A percentile compares a stretch with the other conserved stretches of the same genome.
Evolutionary conservation across 2,113 vertebrate genomes (phyloP).

Genomic region (Heliornis fulica): DNA sequence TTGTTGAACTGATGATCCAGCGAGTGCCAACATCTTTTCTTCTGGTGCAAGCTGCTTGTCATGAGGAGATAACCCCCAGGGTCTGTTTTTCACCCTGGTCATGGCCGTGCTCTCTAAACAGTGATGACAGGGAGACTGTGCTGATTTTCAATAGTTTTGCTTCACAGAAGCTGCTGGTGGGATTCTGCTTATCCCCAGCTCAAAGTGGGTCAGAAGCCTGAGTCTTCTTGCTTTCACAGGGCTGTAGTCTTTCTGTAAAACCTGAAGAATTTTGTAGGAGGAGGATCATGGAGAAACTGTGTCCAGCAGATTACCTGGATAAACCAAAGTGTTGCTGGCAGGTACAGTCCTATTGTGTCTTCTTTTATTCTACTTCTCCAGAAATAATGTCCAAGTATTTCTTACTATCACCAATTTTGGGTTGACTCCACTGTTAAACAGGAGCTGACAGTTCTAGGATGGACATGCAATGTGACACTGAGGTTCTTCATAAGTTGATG

Average conservation of each 20-base stretch:
- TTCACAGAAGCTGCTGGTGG: background rate
- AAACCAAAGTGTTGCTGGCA: background rate
- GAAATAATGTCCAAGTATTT: background rate
- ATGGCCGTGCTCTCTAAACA: background rate
- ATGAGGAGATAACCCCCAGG: background rate
- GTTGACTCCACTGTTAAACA: background rate
- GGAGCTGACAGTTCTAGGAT: background rate
- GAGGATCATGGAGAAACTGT: accelerated
- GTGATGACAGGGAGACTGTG: background rate
- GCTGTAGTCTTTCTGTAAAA: background rate
- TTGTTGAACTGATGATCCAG: background rate
- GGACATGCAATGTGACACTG: background rate
- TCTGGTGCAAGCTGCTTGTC: background rate
- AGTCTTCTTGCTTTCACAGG: background rate
- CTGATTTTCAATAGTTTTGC: background rate
- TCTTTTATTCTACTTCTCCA: background rate
- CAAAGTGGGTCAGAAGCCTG: background rate
- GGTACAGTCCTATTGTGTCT: background rate
- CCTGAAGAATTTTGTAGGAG: background rate
- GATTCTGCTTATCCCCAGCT: background rate
- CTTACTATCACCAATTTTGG: background rate
- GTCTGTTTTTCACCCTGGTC: background rate
- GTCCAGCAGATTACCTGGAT: background rate
- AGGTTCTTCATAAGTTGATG: background rate
- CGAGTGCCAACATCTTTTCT: background rate